phyloP scores from a whole-genome alignment of 2,113 vertebrate species.

The Myrmecobius fasciatus region DNA sequence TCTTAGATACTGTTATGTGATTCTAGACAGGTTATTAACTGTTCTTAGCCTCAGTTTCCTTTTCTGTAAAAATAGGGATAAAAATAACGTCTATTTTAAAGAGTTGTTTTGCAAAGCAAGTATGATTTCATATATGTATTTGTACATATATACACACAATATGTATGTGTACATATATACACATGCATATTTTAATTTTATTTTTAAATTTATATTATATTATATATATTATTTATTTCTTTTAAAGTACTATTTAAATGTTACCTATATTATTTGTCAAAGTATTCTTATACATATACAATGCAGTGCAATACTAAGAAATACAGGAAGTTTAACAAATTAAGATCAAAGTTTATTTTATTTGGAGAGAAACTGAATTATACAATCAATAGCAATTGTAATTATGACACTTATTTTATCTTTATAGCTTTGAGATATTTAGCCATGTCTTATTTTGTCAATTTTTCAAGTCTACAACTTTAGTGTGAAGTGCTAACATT shows the following conservation, averaged over 20 bases:
- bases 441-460: background rate
- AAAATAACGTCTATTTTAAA: background rate
- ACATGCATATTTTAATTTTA: background rate
- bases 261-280: background rate
- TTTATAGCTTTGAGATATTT: background rate
- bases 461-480: background rate
- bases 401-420: background rate
- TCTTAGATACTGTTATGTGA: background rate
- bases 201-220: background rate
- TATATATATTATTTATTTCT: no score
- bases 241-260: background rate
- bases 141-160: no score
- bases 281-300: background rate
- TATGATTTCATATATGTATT: background rate
- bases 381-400: background rate
- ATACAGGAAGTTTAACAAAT: background rate
- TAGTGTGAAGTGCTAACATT: background rate
- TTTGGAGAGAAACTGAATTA: background rate
- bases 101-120: background rate
- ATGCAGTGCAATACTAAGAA: background rate
- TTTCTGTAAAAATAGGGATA: background rate
- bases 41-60: background rate
- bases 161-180: background rate
- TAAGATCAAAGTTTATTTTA: background rate
- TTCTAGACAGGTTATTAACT: background rate